Base-by-base conservation (phyloP, 2,113 vertebrate genomes). In the Hemicordylus capensis region DNA sequence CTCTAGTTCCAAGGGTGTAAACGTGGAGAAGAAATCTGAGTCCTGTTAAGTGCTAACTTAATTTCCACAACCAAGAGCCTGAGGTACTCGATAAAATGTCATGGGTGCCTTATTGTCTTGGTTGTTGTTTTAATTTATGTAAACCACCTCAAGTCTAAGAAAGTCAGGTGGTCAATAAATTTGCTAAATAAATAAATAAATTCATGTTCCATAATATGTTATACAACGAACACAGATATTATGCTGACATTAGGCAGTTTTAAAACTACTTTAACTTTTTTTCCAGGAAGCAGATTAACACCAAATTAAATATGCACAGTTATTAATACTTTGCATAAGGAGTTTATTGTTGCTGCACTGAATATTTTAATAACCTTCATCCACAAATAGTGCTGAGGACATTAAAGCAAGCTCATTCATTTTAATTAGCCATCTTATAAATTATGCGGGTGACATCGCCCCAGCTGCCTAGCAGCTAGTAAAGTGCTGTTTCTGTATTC, bases 401-500 rank as follows among this genome's bases (percentile, higher is more conserved):
- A 59, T 88, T 88, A 91, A 48, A 90, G 85, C 28, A 84, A 94
- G 77, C 88, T 91, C 89, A 95, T 95, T 97, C 77, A 93, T 95
- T 97, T 95, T 96, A 97, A 97, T 97, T 97, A 96, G 81, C 93
- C 61, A 80, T 93, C 48, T 89, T 95, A 94, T 93, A 95, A 96
- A 95, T 94, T 93, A 95, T 88, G 87, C 0, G 12, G 93, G 76
- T 93, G 92, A 89, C 86, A 87, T 79, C 89, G 75, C 81, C 76
- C 90, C 85, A 88, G 81, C 75, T 93, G 88, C 88, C 86, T 89
- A 89, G 88, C 87, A 95, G 77, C 85, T 91, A 89, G 89, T 85
- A 95, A 94, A 96, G 94, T 90, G 88, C 37, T 66, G 46, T 91
- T 92, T 96, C 78, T 92, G 80, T 88, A 88, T 94, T 95, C 89